Conservation (phyloP, 1,140 invertebrate genomes). For the Batillaria attramentaria region DNA sequence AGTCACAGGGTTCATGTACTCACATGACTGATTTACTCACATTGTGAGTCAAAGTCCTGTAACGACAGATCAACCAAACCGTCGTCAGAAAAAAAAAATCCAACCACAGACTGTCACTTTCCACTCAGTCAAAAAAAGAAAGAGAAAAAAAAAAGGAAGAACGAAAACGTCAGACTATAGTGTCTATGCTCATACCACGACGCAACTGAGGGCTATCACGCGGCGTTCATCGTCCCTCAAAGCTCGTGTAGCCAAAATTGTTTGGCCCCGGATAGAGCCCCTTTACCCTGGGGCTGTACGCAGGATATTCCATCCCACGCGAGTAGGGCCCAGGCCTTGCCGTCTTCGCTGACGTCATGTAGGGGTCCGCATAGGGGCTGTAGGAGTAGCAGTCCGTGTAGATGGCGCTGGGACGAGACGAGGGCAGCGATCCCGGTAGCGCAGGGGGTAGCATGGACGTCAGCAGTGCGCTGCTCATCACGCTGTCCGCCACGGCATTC, state of each 20-base stretch:
- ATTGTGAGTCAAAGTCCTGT: no score
- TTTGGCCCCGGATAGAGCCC: constrained; percentile 38
- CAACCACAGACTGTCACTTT: background rate
- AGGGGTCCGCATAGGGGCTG: constrained; percentile 34
- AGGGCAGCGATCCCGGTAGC: constrained; percentile 42
- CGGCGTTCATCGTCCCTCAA: no score
- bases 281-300: constrained; percentile 39
- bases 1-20: no score
- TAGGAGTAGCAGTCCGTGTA: constrained; percentile 44
- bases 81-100: background rate
- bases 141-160: background rate
- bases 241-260: constrained; percentile 36
- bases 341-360: constrained; percentile 31
- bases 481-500: constrained; percentile 42
- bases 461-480: constrained; percentile 32
- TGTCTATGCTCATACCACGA: background rate
- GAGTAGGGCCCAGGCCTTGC: constrained; percentile 33
- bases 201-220: no score
- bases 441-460: constrained; percentile 39
- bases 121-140: background rate
- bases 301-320: constrained; percentile 36
- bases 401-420: constrained; percentile 27
- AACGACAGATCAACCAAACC: background rate
- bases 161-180: background rate
- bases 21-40: no score